Base-by-base conservation (phyloP, 2,113 vertebrate genomes). In the Heteronetta atricapilla region DNA sequence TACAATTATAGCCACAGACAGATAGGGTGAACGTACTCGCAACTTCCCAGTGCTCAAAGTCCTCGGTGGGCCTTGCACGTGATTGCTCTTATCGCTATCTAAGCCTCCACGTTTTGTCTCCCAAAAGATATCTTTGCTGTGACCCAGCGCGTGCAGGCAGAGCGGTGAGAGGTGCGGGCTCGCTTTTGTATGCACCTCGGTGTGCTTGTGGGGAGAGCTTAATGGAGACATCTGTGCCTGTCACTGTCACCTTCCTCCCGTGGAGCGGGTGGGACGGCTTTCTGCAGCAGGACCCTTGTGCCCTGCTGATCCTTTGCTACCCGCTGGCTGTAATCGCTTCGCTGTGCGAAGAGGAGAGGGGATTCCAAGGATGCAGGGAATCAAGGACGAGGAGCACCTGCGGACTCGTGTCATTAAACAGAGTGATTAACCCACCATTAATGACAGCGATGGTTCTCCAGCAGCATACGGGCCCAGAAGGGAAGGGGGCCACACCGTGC, bases 21-120 rank as follows among this genome's bases (percentile, higher is more conserved):
- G 72, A 52, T 77, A 40, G 52, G 33, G 42, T 74, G 62, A 66
- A 62, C 0, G 0, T 52, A 69, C 58, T 44, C 77, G 46, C 60
- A 53, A 28, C 86, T 88, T 84, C 6, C 68, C 85, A 59, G 40
- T 23, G 92, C 88, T 93, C 89, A 94, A 48, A 96, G 92, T 96
- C 80, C 82, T 94, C 2, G 0, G 38, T 28, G 58, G 74, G 73
- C 55, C 68, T 76, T 77, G n/a, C 9, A 6, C 4, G 10, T 56
- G 42, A 50, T 59, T 42, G 44, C 22, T 91, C 42, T 85, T 80
- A 90, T 66, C 72, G 89, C n/a, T 81, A 11, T 67, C 60, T 53
- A 91, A 91, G 55, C 63, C 67, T 82, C 85, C 25, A 13, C 5
- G 4, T 83, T 94, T 82, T 74, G 58, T 69, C 75, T 88, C 58